Percentiles rank a stretch among this genome's conserved stretches.
Conservation (phyloP, 2,113 vertebrate genomes). For the human (Homo sapiens) region GRCh38 chr2:11874001-11874500, state of each 20-base stretch:
- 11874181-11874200: background rate
- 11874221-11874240: background rate
- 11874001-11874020: slow-evolving; percentile 50
- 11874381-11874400: background rate
- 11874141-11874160: background rate
- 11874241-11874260: slow-evolving; percentile 47
- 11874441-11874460: background rate
- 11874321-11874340: background rate
- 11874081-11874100: slow-evolving; percentile 37
- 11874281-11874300: background rate
- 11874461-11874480: background rate
- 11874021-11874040: slow-evolving; percentile 29
- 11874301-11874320: slow-evolving; percentile 14
- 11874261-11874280: slow-evolving; percentile 9
- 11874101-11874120: background rate
- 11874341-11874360: background rate
- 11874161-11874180: slow-evolving; percentile 42
- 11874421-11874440: background rate
- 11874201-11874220: slow-evolving; percentile 16
- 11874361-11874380: background rate
- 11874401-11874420: background rate
- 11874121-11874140: slow-evolving; percentile 43
- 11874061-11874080: slow-evolving; percentile 60
- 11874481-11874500: background rate
- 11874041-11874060: slow-evolving; percentile 48